Conservation (phyloP, 2,113 vertebrate species). For the Elanoides forficatus region DNA sequence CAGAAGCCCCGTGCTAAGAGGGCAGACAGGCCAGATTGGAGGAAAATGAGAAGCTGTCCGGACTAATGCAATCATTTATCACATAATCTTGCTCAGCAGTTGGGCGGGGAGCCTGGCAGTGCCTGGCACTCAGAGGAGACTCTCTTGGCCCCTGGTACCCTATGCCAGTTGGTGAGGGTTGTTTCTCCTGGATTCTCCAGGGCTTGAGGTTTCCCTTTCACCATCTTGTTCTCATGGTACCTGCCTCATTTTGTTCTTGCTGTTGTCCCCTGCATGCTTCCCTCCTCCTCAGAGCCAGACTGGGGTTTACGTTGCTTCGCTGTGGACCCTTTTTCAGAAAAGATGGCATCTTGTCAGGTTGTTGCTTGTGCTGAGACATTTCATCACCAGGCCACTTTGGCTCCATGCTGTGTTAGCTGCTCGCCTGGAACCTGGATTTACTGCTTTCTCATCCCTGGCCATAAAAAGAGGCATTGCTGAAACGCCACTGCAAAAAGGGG, state of each 20-base stretch:
- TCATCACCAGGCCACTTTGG: background rate
- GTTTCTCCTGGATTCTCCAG: background rate
- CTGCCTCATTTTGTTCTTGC: background rate
- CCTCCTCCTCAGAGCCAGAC: background rate
- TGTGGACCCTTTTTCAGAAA: background rate
- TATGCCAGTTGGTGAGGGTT: background rate
- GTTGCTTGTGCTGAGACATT: background rate
- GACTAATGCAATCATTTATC: constrained; percentile 74
- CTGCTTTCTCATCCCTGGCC: background rate
- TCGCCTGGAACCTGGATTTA: constrained; percentile 7
- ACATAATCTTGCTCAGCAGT: constrained; percentile 62
- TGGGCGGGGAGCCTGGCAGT: constrained; percentile 7
- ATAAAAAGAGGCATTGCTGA: background rate
- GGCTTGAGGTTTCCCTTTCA: background rate
- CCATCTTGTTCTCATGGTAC: background rate
- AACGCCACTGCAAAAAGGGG: background rate
- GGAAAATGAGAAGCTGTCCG: constrained; percentile 72
- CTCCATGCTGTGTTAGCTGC: background rate
- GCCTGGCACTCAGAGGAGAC: background rate
- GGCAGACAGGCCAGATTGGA: constrained; percentile 72
- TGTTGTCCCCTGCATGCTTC: rapidly evolving
- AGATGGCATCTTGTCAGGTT: background rate
- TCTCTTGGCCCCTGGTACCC: background rate
- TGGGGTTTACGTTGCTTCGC: rapidly evolving
- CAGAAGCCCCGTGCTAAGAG: constrained; percentile 68